A percentile compares a stretch with the other conserved stretches of the same genome.
Evolutionary conservation across 2,888 invertebrate species (phyloP).

Genomic region (Proisotoma minuta): DNA sequence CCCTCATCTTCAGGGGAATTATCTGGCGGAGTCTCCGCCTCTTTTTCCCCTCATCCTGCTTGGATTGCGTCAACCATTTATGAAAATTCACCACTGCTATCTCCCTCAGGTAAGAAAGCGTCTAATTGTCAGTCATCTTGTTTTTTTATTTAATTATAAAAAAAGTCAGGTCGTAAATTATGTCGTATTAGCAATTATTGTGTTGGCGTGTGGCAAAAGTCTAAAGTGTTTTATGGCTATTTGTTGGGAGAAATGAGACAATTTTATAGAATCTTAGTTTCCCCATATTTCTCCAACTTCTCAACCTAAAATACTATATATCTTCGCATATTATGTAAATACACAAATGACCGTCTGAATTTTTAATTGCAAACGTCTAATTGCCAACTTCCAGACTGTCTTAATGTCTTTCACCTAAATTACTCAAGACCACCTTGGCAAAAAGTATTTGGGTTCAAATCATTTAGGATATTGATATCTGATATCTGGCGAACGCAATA

Average conservation of each 20-base stretch:
- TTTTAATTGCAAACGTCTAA: too few relatives aligned
- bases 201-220: background rate
- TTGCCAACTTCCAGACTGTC: too few relatives aligned
- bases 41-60: slow-evolving; percentile 37
- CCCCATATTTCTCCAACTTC: too few relatives aligned
- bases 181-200: background rate
- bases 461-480: too few relatives aligned
- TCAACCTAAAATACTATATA: too few relatives aligned
- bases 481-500: too few relatives aligned
- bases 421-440: too few relatives aligned
- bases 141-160: background rate
- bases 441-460: too few relatives aligned
- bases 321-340: too few relatives aligned
- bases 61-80: slow-evolving; percentile 41
- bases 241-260: background rate
- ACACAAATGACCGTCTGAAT: too few relatives aligned
- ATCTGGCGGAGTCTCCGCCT: slow-evolving; percentile 33
- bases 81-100: slow-evolving; percentile 33
- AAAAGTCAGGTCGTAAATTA: background rate
- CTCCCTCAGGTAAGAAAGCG: slow-evolving; percentile 28
- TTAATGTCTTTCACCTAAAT: too few relatives aligned
- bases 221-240: background rate
- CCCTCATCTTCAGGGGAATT: slow-evolving; percentile 19
- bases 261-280: background rate
- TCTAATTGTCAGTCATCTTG: too few relatives aligned